Evolutionary conservation across 2,888 invertebrate genomes (phyloP), one percentile per base, ranked within the genome.

Genomic region (Macropis europaea): DNA sequence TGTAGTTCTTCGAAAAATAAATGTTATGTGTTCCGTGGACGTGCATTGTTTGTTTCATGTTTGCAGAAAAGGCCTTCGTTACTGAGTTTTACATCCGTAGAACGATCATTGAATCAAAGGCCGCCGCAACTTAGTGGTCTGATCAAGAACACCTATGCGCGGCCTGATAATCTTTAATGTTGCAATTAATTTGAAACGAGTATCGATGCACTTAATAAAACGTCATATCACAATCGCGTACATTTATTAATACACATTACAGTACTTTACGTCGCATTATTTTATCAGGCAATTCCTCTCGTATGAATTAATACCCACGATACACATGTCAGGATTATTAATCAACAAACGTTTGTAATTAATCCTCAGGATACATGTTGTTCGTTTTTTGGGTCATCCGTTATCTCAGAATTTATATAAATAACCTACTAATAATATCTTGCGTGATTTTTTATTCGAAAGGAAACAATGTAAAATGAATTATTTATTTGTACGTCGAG

Each of bases 171-270:
- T 42, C 24, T 9, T 43, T 57, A 47, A 69, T 40, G 26, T 34
- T 36, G 26, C 50, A 34, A 59, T 53, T 59, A 64, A 48, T 64
- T 34, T 24, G 26, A 4, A 1, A 17, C 22, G 1, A 15, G 7
- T 32, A 70, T 52, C 32, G 64, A 57, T 52, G 52, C 34, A n/a
- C 15, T 50, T 15, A 34, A 52, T 47, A 64, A n/a, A 70, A 59
- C 42, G 45, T 64, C 53, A 1, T 36, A n/a, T 40, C 47, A 59
- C 30, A 34, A 32, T 40, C 52, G 3, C 15, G 24, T 40, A 38
- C 32, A 45, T 56, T 56, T 54, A 22, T 45, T 9, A 11, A 13
- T 13, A 11, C 13, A 19, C 7, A 19, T 52, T 7, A 36, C 5
- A 36, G 7, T 32, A 19, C 43, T 48, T 48, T 30, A 11, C 24